phyloP scores from a whole-genome alignment of 2,888 invertebrate species.

The Amphipyra tragopoginis region DNA sequence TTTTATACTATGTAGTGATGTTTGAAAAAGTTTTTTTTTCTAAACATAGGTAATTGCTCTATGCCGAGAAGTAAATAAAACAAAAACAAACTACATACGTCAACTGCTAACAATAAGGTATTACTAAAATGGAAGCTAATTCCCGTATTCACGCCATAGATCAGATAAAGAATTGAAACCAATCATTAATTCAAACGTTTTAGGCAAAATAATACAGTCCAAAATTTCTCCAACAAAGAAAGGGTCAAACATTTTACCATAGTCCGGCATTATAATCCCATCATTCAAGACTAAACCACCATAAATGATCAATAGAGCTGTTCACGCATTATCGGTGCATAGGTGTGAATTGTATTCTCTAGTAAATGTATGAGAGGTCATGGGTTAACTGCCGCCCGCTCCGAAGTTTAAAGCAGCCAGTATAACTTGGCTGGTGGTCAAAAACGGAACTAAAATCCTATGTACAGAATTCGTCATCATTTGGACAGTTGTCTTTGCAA shows the following conservation, averaged over 20 bases:
- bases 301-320: constrained; percentile 48
- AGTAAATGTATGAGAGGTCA: constrained; percentile 40
- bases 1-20: too few relatives aligned
- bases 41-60: too few relatives aligned
- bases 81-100: too few relatives aligned
- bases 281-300: constrained; percentile 38
- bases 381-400: constrained; percentile 31
- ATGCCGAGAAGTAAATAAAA: too few relatives aligned
- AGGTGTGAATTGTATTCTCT: constrained; percentile 53
- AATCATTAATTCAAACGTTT: too few relatives aligned
- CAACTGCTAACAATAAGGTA: too few relatives aligned
- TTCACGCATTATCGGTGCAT: constrained; percentile 38
- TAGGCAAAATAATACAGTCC: too few relatives aligned
- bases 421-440: background rate
- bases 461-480: background rate
- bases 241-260: constrained; percentile 32
- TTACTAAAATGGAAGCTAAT: too few relatives aligned
- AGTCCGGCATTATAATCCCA: constrained; percentile 27
- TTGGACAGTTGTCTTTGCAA: background rate
- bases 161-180: too few relatives aligned
- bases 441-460: background rate
- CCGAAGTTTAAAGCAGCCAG: constrained; percentile 9
- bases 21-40: too few relatives aligned
- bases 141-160: too few relatives aligned
- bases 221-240: constrained; percentile 12